These are phyloP conservation scores for Chrysodeixis includens DNA, from an alignment of 2,888 invertebrate genomes.

Conservation along the genomic window DNA sequence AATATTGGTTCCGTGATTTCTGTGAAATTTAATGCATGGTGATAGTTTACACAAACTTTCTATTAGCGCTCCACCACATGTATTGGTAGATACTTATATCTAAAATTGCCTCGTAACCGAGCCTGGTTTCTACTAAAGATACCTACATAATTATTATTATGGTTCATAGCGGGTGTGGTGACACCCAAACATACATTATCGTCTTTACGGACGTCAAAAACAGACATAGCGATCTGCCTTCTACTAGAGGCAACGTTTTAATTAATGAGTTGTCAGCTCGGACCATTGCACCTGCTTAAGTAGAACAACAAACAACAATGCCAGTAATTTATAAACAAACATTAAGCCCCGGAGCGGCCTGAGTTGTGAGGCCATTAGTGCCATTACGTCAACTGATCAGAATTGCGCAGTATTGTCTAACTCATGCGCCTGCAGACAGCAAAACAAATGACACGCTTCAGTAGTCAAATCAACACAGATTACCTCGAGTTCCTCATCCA, in stretches of 20 bases:
- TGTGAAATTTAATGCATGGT: background rate
- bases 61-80: background rate
- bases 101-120: background rate
- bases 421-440: slow-evolving; percentile 56
- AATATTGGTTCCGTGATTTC: background rate
- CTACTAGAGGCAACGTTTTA: slow-evolving; percentile 29
- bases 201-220: slow-evolving; percentile 35
- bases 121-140: background rate
- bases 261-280: slow-evolving; percentile 21
- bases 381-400: slow-evolving; percentile 65
- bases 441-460: slow-evolving; percentile 53
- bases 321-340: slow-evolving; percentile 57
- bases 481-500: slow-evolving; percentile 26
- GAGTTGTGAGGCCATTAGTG: slow-evolving; percentile 61
- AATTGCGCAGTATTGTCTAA: slow-evolving; percentile 63
- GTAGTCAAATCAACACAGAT: slow-evolving; percentile 49
- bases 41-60: slow-evolving; percentile 2
- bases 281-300: slow-evolving; percentile 25
- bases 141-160: background rate
- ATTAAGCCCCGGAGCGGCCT: slow-evolving; percentile 58
- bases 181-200: slow-evolving; percentile 30
- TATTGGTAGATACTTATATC: background rate
- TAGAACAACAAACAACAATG: slow-evolving; percentile 47
- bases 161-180: slow-evolving; percentile 5
- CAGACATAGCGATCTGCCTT: slow-evolving; percentile 34